Evolutionary conservation across 2,113 vertebrate genomes (phyloP), one percentile per base, ranked within the genome.

Genomic region (Pterocles gutturalis): DNA sequence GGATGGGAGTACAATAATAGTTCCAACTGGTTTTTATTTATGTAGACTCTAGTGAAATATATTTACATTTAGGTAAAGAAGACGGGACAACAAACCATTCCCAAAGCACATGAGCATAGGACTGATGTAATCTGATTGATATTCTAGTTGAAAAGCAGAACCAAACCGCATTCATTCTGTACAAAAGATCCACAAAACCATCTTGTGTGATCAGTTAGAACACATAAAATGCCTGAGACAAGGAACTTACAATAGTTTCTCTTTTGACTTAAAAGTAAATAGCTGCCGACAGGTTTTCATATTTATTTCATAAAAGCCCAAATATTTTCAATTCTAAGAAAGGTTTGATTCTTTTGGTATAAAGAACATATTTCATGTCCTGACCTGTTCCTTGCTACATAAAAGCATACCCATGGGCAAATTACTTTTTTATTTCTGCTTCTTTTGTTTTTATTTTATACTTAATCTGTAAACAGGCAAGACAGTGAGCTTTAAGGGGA

Each of bases 401-500:
- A 66, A 36, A 61, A 64, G 0, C 9, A 53, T 11, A 29, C 3
- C 5, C 15, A 25, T 11, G 10, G 10, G 3, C n/a, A 62, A 22
- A 3, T 66, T 16, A 10, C 17, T 71, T 78, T 19, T 15, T 36
- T 62, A n/a, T 53, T 53, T 9, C 9, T 41, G 5, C 4, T 25
- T 22, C 8, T 49, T 86, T 49, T 57, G 8, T 55, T 78, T 78
- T 28, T 34, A 14, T 57, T 89, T 85, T 62, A 22, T 49, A 19
- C 3, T 58, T 86, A 1, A 24, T 64, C 16, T 31, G 6, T 49
- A 67, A 58, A 83, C 12, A 31, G 6, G 2, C 34, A 62, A 62
- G 1, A 61, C 4, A 61, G 2, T 33, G 16, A 66, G 3, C 1
- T 66, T 85, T 58, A 53, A 34, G 6, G 1, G 2, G 3, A 38